Base-by-base conservation (phyloP, 2,888 invertebrate genomes). In the Linyphia triangularis region DNA sequence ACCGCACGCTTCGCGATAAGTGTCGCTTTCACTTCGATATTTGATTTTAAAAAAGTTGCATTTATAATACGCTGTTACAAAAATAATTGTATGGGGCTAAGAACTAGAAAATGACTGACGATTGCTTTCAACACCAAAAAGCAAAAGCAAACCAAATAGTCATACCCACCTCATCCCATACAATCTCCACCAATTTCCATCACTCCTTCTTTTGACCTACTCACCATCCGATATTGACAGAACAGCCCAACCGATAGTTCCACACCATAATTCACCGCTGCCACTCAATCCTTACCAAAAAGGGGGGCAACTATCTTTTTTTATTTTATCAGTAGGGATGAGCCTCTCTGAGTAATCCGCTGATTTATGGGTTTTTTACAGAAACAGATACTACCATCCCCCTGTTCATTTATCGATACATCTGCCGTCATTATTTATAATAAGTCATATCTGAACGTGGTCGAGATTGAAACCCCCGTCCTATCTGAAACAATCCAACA, bases 351-450 rank as follows among this genome's bases (percentile, higher is more conserved):
- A 86, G 78, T 86, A 86, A 86, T 78, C 86, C 81, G 63, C 67
- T 81, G 86, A 86, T 86, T 81, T 86, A 86, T 86, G 73, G 73
- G 28, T 73, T 78, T 86, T 86, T 81, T 73, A 65, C 19, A 40
- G 28, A 37, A 72, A 67, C 81, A 86, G 86, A 86, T 81, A 81
- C 63, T 16, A 37, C 24, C 72, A 37, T 19, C 30, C 75, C 85
- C 51, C 51, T n/a, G 40, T 40, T 16, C 40, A 24, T 28, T 73
- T 83, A 73, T 73, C 73, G 51, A 43, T 19, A 9, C 28, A 73
- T 83, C 73, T 70, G 57, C 67, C 59, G 59, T 57, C 69, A 81
- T 70, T 59, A 70, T 67, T 85, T 30, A 75, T 84, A 67, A 84
- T 57, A 59, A 43, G 43, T 16, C 69, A 22, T 69, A 59, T 69